A percentile compares a stretch with the other conserved stretches of the same genome.
These are phyloP conservation scores for Tillus elongatus DNA, from an alignment of 2,888 invertebrate species.

Conservation along the genomic window DNA sequence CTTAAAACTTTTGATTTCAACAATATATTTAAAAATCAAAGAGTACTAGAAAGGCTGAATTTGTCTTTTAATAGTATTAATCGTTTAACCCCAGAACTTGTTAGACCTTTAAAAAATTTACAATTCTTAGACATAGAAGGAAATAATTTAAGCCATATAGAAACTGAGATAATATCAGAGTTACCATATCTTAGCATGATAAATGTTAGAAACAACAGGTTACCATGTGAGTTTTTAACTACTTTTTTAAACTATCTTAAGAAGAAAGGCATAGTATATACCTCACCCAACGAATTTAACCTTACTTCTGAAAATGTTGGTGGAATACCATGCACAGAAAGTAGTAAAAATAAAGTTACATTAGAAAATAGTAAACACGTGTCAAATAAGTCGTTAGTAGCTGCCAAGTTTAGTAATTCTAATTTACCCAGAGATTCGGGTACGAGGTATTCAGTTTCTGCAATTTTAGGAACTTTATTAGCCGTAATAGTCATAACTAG, in stretches of 20 bases:
- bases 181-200: background rate
- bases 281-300: background rate
- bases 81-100: background rate
- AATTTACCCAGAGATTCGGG: no score
- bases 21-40: background rate
- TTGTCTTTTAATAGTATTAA: background rate
- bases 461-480: no score
- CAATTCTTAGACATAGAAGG: background rate
- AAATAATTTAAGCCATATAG: background rate
- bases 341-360: no score
- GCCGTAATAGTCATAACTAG: no score
- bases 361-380: no score
- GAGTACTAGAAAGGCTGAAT: background rate
- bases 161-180: background rate
- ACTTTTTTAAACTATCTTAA: background rate
- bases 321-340: background rate
- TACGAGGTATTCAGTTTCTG: no score
- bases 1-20: background rate
- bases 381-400: no score
- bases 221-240: background rate
- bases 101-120: background rate
- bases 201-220: background rate
- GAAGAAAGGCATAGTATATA: background rate
- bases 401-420: no score
- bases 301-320: background rate